Conservation (phyloP, 2,888 invertebrate species). For the Parthenolecanium corni region DNA sequence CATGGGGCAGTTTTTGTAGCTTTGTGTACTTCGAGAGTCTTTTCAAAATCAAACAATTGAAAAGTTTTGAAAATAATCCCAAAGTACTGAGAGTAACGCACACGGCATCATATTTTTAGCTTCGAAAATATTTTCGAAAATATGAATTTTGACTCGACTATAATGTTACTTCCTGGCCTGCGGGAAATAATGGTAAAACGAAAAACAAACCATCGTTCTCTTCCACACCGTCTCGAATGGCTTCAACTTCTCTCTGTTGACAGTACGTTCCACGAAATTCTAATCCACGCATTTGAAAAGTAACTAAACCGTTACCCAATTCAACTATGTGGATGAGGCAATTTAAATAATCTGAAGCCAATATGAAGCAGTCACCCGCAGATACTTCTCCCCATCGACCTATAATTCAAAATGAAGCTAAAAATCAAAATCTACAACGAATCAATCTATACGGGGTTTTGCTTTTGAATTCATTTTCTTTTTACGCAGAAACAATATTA, state of each 20-base stretch:
- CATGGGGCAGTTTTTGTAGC: background rate
- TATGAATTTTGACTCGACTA: too few relatives aligned
- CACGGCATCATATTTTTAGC: background rate
- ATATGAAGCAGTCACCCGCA: conserved; percentile 95
- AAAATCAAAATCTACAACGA: background rate
- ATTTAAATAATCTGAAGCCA: conserved; percentile 96
- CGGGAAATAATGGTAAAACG: too few relatives aligned
- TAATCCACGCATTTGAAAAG: conserved; percentile 92
- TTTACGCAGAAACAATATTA: background rate
- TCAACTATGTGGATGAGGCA: conserved; percentile 96
- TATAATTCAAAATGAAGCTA: conserved; percentile 28
- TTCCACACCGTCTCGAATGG: conserved; percentile 93
- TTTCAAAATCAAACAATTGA: too few relatives aligned
- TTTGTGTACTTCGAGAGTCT: background rate
- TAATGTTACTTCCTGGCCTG: background rate
- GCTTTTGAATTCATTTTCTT: too few relatives aligned
- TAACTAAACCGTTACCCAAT: conserved; percentile 93
- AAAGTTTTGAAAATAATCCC: too few relatives aligned
- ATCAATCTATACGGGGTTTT: background rate
- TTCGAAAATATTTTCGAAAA: too few relatives aligned
- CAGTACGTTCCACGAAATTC: conserved; percentile 99
- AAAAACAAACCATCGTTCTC: conserved; percentile 66
- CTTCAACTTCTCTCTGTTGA: conserved; percentile 96
- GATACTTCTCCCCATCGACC: conserved; percentile 90
- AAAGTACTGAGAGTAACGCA: background rate